These are phyloP conservation scores for Cephus sareptanus DNA, from an alignment of 2,888 invertebrate species.

Conservation along the genomic window DNA sequence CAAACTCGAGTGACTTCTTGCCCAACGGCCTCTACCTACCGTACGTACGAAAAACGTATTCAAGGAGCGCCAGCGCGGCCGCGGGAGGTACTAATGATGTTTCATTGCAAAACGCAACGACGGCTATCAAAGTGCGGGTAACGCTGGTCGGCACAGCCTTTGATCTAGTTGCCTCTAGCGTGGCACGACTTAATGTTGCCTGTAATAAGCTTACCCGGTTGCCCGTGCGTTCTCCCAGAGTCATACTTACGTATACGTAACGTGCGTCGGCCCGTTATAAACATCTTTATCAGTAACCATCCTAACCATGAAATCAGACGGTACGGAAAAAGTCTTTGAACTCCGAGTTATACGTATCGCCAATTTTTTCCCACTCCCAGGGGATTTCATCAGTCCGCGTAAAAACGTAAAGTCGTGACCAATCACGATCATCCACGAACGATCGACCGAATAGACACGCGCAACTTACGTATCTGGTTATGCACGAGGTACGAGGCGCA, in stretches of 20 bases:
- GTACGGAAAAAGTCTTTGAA: neutral
- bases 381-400: neutral
- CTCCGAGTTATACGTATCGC: neutral
- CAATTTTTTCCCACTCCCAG: neutral
- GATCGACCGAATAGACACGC: neutral
- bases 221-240: neutral
- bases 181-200: conserved; percentile 1
- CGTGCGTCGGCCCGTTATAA: neutral
- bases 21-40: neutral
- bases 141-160: conserved; percentile 11
- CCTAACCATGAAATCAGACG: neutral
- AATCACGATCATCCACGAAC: no score
- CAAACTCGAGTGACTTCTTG: neutral
- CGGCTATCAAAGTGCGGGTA: neutral
- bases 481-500: neutral
- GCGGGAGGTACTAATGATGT: neutral
- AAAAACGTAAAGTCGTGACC: neutral
- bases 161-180: conserved; percentile 8
- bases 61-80: neutral
- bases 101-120: neutral
- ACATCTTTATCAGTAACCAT: neutral
- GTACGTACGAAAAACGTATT: neutral
- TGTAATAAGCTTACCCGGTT: neutral
- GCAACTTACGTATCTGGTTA: neutral
- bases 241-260: neutral